Evolutionary conservation across 2,797 vertebrate genomes (phyloP), one percentile per base, ranked within the genome.

Genomic region (Champsocephalus esox): DNA sequence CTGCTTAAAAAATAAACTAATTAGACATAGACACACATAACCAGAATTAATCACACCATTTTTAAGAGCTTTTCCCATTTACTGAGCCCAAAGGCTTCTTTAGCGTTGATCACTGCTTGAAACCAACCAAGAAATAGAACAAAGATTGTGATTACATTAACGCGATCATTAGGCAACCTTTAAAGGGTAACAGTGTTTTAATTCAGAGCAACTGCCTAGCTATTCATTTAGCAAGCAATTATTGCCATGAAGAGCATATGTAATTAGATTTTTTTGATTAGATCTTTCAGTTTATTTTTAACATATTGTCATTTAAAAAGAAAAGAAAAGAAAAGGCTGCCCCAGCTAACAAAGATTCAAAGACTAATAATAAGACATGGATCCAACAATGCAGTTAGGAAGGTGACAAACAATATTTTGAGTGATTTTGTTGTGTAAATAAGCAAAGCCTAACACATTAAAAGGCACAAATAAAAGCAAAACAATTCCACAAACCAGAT

Each of bases 161-260:
- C 60, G 24, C 44, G 44, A 62, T 13, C 11, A 67, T 70, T 28
- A 66, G 55, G 7, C 43, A 63, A 38, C 8, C 13, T 43, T 60
- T 66, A 55, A 61, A 65, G n/a, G 50, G 49, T 21, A 41, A 56
- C 6, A 19, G 65, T 62, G 34, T 52, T 56, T 43, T 59, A 28
- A 65, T 70, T 55, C 44, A 45, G 8, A 65, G 19, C 21, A 66
- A 45, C 44, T 17, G 28, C 43, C 7, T 19, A 56, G 50, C 9
- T 67, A 21, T 55, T 77, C 16, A 70, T 62, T 83, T 59, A 43
- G 12, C 2, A 56, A 50, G 66, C 54, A 58, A 54, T 73, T 51
- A 48, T 13, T 54, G 61, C 62, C 46, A 3, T 51, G 24, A 38
- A 59, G 5, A 56, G 72, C 34, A 73, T 10, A 59, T 13, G 7